Evolutionary conservation across 2,113 vertebrate genomes (phyloP), one percentile per base, ranked within the genome.

Genomic region (Mesitornis unicolor): DNA sequence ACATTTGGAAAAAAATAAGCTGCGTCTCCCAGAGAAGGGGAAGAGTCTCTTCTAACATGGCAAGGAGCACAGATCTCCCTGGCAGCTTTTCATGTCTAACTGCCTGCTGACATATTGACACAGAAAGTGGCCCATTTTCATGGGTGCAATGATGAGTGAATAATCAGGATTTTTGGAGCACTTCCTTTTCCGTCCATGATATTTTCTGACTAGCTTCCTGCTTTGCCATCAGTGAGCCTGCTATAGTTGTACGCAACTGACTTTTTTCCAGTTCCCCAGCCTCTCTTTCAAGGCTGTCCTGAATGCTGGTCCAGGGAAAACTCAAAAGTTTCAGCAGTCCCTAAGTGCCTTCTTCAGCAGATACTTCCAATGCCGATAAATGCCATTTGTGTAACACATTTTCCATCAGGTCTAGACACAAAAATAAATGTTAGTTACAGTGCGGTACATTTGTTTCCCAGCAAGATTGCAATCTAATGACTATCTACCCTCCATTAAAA

Each of bases 71-170:
- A 63, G 47, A 53, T 67, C n/a, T 36, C 38, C 33, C 53, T 9
- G n/a, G 31, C 17, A 61, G 71, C 54, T 83, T 64, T 68, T 92
- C 79, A 29, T 6, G 40, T 29, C 42, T 47, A 11, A 48, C 87
- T 82, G 57, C 53, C 29, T 74, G 61, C 87, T 94, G 85, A 86
- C 67, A 81, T 31, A 83, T 63, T 57, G 82, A 91, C 82, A 82
- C 53, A 79, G 47, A 94, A 89, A 84, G 35, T n/a, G 65, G 38
- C 79, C 82, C 57, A 65, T 92, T 93, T 94, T 73, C 68, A 43
- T 24, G 45, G 50, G 11, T 68, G n/a, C 15, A 36, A 54, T 74
- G 81, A 94, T 7, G 35, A 86, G 67, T 25, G 35, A 87, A 96
- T 35, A 88, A 90, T 51, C 26, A 35, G 38, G 59, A 59, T 47